Percentiles rank a stretch among this genome's conserved stretches.
Evolutionary conservation across 2,113 vertebrate species (phyloP).

Genomic region (Abramis brama): DNA sequence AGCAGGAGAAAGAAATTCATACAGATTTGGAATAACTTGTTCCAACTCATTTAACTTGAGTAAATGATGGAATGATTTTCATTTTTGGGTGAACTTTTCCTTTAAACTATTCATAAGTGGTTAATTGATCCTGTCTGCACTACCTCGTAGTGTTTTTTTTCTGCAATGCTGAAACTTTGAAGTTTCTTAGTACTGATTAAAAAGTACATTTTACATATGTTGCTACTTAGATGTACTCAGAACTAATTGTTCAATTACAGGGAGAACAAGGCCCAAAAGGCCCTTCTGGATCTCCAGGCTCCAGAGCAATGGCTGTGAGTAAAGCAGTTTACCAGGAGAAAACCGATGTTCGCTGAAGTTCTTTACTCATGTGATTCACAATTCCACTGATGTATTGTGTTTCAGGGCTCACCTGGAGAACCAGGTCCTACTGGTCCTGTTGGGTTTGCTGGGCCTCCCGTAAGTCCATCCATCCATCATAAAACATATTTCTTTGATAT

Average conservation of each 20-base stretch:
- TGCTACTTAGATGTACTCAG: constrained; percentile 8
- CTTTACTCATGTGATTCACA: neutral
- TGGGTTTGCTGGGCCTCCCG: constrained; percentile 91
- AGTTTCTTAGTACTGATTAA: constrained; percentile 14
- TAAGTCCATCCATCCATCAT: constrained; percentile 69
- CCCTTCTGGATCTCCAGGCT: constrained; percentile 87
- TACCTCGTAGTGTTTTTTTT: neutral
- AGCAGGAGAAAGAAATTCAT: too few relatives aligned
- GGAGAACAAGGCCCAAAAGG: constrained; percentile 91
- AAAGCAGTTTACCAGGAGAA: constrained; percentile 19
- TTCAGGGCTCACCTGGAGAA: constrained; percentile 90
- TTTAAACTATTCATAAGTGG: too few relatives aligned
- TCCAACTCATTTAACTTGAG: too few relatives aligned
- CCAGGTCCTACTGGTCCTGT: constrained; percentile 87
- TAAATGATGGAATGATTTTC: too few relatives aligned
- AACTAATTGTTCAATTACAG: constrained; percentile 72
- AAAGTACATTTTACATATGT: neutral
- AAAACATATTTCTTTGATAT: neutral
- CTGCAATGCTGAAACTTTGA: neutral
- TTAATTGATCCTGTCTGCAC: too few relatives aligned
- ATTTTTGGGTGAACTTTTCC: too few relatives aligned
- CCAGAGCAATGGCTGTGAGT: constrained; percentile 91
- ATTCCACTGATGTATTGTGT: constrained; percentile 1
- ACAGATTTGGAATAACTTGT: too few relatives aligned
- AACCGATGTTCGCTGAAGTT: neutral